Percentiles rank a stretch among this genome's conserved stretches.
Evolutionary conservation across 2,888 invertebrate genomes (phyloP).

Genomic region (Colostygia pectinataria): DNA sequence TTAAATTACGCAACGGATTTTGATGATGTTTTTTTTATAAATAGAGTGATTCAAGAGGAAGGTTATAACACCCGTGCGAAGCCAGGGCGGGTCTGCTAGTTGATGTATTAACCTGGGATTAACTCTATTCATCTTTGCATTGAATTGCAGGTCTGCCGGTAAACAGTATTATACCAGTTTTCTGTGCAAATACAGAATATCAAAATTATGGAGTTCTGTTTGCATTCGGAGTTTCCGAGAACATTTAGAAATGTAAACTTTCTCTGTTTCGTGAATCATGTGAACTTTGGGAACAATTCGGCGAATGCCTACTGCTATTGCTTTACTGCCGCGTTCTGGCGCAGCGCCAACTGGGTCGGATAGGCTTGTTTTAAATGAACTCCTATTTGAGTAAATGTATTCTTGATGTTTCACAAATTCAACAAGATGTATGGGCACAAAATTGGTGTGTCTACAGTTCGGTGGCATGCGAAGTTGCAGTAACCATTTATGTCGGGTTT

Average conservation of each 20-base stretch:
- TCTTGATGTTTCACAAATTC: slow-evolving; percentile 7
- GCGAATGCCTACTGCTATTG: slow-evolving; percentile 34
- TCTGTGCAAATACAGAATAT: neutral
- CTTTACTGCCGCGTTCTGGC: slow-evolving; percentile 59
- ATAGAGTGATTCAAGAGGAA: no score
- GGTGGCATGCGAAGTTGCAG: no score
- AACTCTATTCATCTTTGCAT: no score
- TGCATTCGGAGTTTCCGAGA: slow-evolving; percentile 27
- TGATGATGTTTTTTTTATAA: no score
- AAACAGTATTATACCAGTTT: slow-evolving; percentile 3
- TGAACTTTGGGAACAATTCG: slow-evolving; percentile 37
- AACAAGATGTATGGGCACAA: neutral
- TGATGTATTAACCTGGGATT: no score
- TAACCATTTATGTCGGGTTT: no score
- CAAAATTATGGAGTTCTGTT: slow-evolving; percentile 25
- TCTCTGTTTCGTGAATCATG: slow-evolving; percentile 33
- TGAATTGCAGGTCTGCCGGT: no score
- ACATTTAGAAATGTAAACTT: slow-evolving; percentile 39
- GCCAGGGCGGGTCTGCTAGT: no score
- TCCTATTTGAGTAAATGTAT: slow-evolving; percentile 44
- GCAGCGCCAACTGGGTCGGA: slow-evolving; percentile 67
- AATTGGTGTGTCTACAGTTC: no score
- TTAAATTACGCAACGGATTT: no score
- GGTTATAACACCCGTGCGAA: no score
- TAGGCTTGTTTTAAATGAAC: slow-evolving; percentile 53